Conservation (phyloP, 2,113 vertebrate species). For the Gallinago jamesoni region DNA sequence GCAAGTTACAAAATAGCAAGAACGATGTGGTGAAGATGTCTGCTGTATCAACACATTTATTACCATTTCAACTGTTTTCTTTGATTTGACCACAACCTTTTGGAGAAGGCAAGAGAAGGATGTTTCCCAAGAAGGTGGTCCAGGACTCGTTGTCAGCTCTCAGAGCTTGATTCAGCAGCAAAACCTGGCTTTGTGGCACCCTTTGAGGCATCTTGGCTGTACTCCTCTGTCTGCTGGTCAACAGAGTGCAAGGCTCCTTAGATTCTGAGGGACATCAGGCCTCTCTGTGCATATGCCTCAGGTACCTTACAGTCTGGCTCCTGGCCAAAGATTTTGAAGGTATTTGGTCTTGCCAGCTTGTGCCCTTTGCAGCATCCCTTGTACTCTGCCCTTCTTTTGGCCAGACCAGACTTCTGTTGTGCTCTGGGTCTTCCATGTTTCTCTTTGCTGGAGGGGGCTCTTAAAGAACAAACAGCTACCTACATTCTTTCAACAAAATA, state of each 20-base stretch:
- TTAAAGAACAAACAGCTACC: background rate
- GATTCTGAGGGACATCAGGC: background rate
- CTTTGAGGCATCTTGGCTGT: background rate
- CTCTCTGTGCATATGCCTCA: background rate
- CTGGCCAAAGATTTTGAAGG: background rate
- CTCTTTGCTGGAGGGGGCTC: background rate
- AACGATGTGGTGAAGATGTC: background rate
- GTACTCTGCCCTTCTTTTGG: background rate
- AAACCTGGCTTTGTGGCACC: accelerated
- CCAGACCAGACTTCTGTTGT: background rate
- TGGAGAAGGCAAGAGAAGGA: background rate
- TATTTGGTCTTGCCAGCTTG: background rate
- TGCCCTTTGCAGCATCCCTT: background rate
- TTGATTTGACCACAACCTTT: background rate
- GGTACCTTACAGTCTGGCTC: background rate
- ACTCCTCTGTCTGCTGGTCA: background rate
- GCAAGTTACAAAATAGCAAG: background rate
- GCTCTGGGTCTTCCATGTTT: background rate
- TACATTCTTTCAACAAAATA: background rate
- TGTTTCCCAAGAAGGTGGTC: background rate
- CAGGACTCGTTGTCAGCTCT: background rate
- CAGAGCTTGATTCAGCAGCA: background rate
- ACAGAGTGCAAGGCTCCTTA: background rate
- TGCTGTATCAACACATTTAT: background rate
- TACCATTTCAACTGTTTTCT: background rate